Evolutionary conservation across 2,797 vertebrate genomes (phyloP).

Genomic region (Halcyon badia): DNA sequence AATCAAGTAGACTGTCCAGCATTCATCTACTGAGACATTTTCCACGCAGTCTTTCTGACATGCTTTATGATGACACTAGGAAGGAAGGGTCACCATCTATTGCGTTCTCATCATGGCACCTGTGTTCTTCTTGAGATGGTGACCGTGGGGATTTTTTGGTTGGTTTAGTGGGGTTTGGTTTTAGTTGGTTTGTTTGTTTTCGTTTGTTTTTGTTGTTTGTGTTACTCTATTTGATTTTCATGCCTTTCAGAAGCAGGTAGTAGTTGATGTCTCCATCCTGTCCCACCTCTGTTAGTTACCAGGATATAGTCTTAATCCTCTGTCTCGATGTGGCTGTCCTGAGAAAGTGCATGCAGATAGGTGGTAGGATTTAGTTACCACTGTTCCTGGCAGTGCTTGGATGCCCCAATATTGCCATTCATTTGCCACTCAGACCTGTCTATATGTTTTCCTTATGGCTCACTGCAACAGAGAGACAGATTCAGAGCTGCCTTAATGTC

Average conservation of each 20-base stretch:
- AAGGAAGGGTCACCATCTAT: not conserved
- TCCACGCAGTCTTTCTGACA: not conserved
- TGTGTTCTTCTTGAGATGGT: not conserved
- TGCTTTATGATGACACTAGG: not conserved
- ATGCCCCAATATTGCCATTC: not conserved
- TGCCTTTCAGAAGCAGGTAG: not conserved
- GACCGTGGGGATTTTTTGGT: not conserved
- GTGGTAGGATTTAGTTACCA: not conserved
- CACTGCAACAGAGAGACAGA: not conserved
- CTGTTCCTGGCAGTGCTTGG: not conserved
- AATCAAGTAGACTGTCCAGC: not conserved
- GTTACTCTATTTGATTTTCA: not conserved
- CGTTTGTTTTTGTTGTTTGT: not conserved
- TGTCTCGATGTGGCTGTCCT: not conserved
- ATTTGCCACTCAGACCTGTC: not conserved
- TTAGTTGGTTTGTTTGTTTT: too few species aligned
- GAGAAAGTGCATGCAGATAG: not conserved
- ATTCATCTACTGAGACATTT: not conserved
- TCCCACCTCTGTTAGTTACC: not conserved
- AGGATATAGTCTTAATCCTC: not conserved
- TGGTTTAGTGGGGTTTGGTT: not conserved
- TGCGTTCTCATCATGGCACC: not conserved
- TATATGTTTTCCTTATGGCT: not conserved
- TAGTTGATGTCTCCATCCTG: not conserved
- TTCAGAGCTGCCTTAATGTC: not conserved